phyloP scores from a whole-genome alignment of 2,113 vertebrate species.

The Poeciliopsis prolifica region DNA sequence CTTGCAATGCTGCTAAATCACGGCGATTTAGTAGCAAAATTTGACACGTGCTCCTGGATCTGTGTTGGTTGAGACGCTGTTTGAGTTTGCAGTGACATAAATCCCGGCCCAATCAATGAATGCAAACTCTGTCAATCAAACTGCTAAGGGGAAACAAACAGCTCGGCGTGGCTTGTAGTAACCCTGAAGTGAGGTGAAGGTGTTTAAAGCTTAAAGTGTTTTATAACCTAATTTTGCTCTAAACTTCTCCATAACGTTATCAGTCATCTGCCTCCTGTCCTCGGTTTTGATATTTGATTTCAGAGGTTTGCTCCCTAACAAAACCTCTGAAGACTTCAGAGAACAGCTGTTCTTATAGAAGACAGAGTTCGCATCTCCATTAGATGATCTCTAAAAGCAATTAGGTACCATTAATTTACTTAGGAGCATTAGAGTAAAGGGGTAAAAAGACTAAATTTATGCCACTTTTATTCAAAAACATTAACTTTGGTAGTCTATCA shows the following conservation, averaged over 20 bases:
- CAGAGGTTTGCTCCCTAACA: not conserved
- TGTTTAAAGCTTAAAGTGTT: not conserved
- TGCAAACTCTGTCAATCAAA: too few species aligned
- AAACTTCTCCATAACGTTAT: not conserved
- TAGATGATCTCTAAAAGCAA: not conserved
- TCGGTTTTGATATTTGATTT: not conserved
- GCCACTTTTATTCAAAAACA: not conserved
- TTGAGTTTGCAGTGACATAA: too few species aligned
- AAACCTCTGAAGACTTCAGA: not conserved
- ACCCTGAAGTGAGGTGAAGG: too few species aligned
- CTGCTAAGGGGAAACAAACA: too few species aligned
- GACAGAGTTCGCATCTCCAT: not conserved
- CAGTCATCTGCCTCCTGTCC: not conserved
- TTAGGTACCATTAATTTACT: not conserved
- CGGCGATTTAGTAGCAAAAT: too few species aligned
- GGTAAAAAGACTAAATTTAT: not conserved
- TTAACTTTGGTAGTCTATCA: too few species aligned
- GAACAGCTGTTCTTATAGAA: not conserved
- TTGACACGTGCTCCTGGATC: too few species aligned
- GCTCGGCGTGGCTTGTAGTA: too few species aligned
- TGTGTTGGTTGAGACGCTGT: too few species aligned
- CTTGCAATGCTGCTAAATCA: too few species aligned
- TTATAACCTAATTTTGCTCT: not conserved
- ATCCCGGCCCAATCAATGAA: too few species aligned
- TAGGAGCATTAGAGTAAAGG: not conserved